Evolutionary conservation across 2,113 vertebrate species (phyloP).

Genomic region (Heterocephalus glaber): DNA sequence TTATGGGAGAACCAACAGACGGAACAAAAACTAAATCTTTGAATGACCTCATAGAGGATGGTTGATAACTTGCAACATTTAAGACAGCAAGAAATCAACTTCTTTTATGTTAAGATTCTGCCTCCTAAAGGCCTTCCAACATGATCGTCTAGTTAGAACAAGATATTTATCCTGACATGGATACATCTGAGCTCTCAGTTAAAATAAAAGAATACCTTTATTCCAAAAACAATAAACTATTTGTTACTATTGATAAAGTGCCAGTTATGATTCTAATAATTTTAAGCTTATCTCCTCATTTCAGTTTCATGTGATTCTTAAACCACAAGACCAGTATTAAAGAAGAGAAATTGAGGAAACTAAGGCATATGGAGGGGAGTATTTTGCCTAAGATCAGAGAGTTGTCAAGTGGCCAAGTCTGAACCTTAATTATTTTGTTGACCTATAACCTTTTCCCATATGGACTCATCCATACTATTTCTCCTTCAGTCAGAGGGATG

Average conservation of each 20-base stretch:
- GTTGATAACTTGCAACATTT: neutral
- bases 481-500: neutral
- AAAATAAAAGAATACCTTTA: neutral
- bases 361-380: neutral
- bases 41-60: neutral
- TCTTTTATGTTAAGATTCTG: neutral
- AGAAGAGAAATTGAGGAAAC: neutral
- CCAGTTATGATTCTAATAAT: neutral
- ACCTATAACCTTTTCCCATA: neutral
- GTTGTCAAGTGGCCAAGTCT: neutral
- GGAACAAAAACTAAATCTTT: neutral
- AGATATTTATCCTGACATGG: neutral
- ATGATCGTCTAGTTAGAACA: neutral
- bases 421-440: neutral
- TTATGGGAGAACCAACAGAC: fast-evolving
- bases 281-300: neutral
- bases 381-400: neutral
- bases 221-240: neutral
- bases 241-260: neutral
- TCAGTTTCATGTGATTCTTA: neutral
- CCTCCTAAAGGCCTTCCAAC: neutral
- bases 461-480: neutral
- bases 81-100: neutral
- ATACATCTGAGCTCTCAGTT: neutral
- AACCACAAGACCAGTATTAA: neutral